Percentiles rank a stretch among this genome's conserved stretches.
phyloP scores from a whole-genome alignment of 2,888 invertebrate genomes.

The Pollenia amentaria region DNA sequence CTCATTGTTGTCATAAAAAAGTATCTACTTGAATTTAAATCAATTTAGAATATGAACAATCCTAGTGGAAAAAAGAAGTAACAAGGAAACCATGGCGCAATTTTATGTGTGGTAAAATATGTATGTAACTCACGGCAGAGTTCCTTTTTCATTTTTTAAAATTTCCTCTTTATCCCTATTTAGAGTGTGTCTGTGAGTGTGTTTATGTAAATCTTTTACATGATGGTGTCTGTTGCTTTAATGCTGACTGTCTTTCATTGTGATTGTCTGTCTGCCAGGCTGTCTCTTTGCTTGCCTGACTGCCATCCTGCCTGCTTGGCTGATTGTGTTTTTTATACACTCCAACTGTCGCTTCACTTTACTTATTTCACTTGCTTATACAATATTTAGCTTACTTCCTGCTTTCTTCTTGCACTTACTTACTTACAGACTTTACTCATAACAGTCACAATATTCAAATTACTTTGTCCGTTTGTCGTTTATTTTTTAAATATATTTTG shows the following conservation, averaged over 20 bases:
- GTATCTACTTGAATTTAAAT: slow-evolving; percentile 74
- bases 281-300: not conserved
- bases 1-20: slow-evolving; percentile 71
- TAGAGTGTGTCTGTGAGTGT: not conserved
- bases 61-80: slow-evolving; percentile 35
- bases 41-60: slow-evolving; percentile 74
- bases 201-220: not conserved
- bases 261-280: slow-evolving; percentile 1
- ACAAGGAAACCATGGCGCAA: slow-evolving; percentile 49
- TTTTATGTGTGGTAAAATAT: slow-evolving; percentile 52
- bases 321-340: slow-evolving; percentile 61
- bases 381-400: slow-evolving; percentile 58
- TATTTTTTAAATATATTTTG: not conserved
- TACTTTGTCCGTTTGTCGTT: slow-evolving; percentile 9
- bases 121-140: slow-evolving; percentile 14
- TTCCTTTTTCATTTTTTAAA: not conserved
- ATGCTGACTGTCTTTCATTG: slow-evolving; percentile 34
- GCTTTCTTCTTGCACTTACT: slow-evolving; percentile 38
- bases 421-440: slow-evolving; percentile 22
- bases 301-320: not conserved
- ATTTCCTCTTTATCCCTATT: not conserved
- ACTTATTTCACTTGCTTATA: slow-evolving; percentile 51
- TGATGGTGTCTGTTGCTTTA: slow-evolving; percentile 47
- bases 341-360: slow-evolving; percentile 60
- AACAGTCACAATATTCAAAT: slow-evolving; percentile 52